phyloP scores from a whole-genome alignment of 2,888 invertebrate species.

The Caenorhabditis sp. region DNA sequence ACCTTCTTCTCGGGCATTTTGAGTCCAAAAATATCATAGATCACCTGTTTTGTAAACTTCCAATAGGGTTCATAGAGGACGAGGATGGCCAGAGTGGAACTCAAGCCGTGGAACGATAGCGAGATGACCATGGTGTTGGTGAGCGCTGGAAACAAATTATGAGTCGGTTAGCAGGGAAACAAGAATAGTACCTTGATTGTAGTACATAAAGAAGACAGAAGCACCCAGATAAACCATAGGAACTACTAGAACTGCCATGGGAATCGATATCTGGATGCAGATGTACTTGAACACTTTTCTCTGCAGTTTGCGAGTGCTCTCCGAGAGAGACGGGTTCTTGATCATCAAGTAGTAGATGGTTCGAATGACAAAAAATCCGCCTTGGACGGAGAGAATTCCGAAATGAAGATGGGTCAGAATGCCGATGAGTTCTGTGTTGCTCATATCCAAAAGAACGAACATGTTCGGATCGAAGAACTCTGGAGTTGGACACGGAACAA shows the following conservation, averaged over 20 bases:
- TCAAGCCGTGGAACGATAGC: slow-evolving; percentile 12
- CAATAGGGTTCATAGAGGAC: slow-evolving; percentile 27
- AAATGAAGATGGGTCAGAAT: neutral
- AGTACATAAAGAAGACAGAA: slow-evolving; percentile 11
- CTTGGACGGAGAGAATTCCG: neutral
- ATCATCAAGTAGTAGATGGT: neutral
- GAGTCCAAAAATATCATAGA: neutral
- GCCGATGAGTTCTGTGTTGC: neutral
- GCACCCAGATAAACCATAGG: neutral
- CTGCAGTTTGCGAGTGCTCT: slow-evolving; percentile 15
- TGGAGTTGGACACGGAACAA: slow-evolving; percentile 6
- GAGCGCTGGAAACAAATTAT: neutral
- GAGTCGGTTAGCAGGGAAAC: too few species aligned
- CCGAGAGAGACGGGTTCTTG: slow-evolving; percentile 8
- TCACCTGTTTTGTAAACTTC: slow-evolving; percentile 10
- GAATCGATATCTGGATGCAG: slow-evolving; percentile 23
- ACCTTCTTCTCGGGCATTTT: neutral
- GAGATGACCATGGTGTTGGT: neutral
- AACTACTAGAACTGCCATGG: neutral
- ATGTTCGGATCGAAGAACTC: slow-evolving; percentile 21
- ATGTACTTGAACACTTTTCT: slow-evolving; percentile 8
- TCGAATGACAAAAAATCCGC: neutral
- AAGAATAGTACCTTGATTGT: slow-evolving; percentile 34
- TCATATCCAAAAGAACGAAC: slow-evolving; percentile 18
- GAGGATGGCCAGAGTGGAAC: slow-evolving; percentile 15